Percentiles rank a stretch among this genome's conserved stretches.
Conservation (phyloP, 2,888 invertebrate species). For the Periphyllus acericola region DNA sequence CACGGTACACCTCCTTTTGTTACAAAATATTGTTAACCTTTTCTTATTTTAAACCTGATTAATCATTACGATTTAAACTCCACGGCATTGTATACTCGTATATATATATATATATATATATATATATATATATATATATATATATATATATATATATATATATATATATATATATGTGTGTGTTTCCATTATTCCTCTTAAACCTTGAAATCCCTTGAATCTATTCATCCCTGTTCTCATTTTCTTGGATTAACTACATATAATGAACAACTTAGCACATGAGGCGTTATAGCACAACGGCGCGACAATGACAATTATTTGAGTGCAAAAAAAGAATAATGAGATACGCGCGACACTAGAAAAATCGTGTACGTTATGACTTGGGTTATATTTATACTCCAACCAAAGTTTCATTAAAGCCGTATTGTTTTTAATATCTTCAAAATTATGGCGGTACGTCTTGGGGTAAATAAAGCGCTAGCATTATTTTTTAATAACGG, state of each 20-base stretch:
- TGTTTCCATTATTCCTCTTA: slow-evolving; percentile 41
- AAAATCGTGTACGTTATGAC: slow-evolving; percentile 32
- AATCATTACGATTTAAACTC: slow-evolving; percentile 30
- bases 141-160: too few species aligned
- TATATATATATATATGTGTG: too few species aligned
- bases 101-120: too few species aligned
- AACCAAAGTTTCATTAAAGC: slow-evolving; percentile 21
- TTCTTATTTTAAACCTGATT: slow-evolving; percentile 14
- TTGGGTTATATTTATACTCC: slow-evolving; percentile 5
- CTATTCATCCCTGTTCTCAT: slow-evolving; percentile 26
- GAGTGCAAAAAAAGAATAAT: slow-evolving; percentile 43
- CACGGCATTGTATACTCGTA: slow-evolving; percentile 25
- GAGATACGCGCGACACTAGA: slow-evolving; percentile 26
- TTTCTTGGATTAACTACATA: slow-evolving; percentile 33
- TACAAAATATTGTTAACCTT: slow-evolving; percentile 1
- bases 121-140: too few species aligned
- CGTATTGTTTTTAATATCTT: slow-evolving; percentile 1
- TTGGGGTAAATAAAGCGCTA: not conserved
- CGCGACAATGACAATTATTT: slow-evolving; percentile 23
- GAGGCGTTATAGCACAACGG: slow-evolving; percentile 29
- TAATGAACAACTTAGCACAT: slow-evolving; percentile 44
- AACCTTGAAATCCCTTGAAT: slow-evolving; percentile 30
- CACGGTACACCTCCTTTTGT: not conserved
- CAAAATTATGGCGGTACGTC: not conserved
- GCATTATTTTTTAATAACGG: not conserved